Conservation (phyloP, 2,888 invertebrate genomes). For the Drosophila prolongata region DNA sequence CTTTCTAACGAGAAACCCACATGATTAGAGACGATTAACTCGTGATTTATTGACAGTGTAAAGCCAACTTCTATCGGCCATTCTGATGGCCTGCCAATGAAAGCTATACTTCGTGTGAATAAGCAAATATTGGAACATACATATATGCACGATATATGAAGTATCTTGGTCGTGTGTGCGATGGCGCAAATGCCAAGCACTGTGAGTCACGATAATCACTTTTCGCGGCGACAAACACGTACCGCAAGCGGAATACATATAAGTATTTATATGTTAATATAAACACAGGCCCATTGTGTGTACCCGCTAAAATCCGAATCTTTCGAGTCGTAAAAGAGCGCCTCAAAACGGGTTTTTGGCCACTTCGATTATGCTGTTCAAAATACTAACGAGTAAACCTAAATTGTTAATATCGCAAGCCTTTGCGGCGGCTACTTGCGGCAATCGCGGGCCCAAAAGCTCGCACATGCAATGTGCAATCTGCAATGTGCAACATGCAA, state of each 20-base stretch:
- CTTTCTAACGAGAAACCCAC: background rate
- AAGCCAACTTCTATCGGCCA: slow-evolving; percentile 11
- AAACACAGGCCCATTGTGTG: slow-evolving; percentile 54
- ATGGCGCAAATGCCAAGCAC: slow-evolving; percentile 71
- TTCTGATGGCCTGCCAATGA: slow-evolving; percentile 32
- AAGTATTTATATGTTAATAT: slow-evolving; percentile 46
- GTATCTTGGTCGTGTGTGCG: slow-evolving; percentile 53
- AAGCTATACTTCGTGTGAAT: slow-evolving; percentile 38
- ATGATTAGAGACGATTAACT: background rate
- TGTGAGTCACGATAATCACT: slow-evolving; percentile 79
- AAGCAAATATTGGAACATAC: slow-evolving; percentile 44
- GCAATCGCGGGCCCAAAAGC: slow-evolving; percentile 72
- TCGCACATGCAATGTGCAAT: slow-evolving; percentile 66
- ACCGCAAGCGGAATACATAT: slow-evolving; percentile 35
- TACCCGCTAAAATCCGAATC: slow-evolving; percentile 33
- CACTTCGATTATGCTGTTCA: slow-evolving; percentile 41
- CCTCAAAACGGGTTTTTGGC: slow-evolving; percentile 68
- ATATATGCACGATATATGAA: slow-evolving; percentile 47
- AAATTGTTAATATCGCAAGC: slow-evolving; percentile 62
- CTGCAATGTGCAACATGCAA: slow-evolving; percentile 40
- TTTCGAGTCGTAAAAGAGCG: slow-evolving; percentile 33
- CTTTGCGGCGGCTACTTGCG: slow-evolving; percentile 55
- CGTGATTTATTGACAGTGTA: slow-evolving; percentile 5
- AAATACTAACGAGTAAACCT: slow-evolving; percentile 47
- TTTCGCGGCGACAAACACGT: slow-evolving; percentile 72